Percentiles rank a stretch among this genome's conserved stretches.
Conservation (phyloP, 2,797 vertebrate species). For the Buphagus erythrorhynchus region DNA sequence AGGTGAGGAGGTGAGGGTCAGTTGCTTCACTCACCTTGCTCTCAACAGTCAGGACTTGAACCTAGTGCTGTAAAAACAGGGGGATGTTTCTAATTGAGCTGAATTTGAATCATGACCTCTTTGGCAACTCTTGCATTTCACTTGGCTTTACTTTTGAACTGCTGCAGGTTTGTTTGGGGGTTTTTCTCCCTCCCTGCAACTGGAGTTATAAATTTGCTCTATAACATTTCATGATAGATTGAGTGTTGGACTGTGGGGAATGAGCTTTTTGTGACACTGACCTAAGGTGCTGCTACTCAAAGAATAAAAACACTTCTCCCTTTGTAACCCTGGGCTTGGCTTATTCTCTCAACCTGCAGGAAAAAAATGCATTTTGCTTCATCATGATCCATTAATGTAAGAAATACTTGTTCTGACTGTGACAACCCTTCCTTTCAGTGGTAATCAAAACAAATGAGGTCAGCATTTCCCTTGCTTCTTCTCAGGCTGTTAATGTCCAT, state of each 20-base stretch:
- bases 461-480: neutral
- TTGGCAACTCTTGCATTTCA: neutral
- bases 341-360: neutral
- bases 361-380: neutral
- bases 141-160: neutral
- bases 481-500: neutral
- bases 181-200: neutral
- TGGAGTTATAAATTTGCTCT: neutral
- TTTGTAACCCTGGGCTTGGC: neutral
- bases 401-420: neutral
- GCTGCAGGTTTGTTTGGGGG: neutral
- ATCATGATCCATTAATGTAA: neutral
- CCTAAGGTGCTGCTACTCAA: neutral
- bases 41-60: neutral
- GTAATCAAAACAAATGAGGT: neutral
- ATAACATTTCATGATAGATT: neutral
- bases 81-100: neutral
- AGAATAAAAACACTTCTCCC: neutral
- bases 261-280: neutral
- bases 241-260: neutral
- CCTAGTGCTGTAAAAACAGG: neutral
- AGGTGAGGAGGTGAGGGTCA: neutral
- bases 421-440: neutral
- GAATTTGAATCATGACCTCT: neutral
- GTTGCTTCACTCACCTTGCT: neutral